These are phyloP conservation scores for Myotis planiceps DNA, from an alignment of 2,797 vertebrate genomes.

Conservation along the genomic window DNA sequence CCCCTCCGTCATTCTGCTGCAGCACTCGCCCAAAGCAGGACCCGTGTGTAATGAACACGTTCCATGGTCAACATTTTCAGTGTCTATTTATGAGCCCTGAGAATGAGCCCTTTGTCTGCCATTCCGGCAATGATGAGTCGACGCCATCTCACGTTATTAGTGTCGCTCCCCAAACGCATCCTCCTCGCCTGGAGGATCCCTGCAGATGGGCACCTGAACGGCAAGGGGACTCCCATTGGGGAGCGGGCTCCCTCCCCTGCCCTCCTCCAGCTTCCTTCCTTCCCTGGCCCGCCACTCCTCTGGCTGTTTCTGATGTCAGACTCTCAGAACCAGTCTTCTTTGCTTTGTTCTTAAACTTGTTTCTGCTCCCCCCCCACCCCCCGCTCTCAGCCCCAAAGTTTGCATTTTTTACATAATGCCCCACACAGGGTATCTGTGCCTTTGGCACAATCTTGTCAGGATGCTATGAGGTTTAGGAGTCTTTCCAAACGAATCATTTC, in stretches of 20 bases:
- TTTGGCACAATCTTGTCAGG: conserved; percentile 76
- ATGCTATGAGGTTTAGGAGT: conserved; percentile 80
- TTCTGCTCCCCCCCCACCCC: not conserved
- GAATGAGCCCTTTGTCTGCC: conserved; percentile 83
- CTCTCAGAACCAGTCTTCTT: not conserved
- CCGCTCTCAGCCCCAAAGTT: not conserved
- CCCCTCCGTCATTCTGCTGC: conserved; percentile 41
- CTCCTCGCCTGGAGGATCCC: conserved; percentile 8
- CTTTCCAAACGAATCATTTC: conserved; percentile 79
- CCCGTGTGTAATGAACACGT: conserved; percentile 73
- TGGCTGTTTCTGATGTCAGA: not conserved
- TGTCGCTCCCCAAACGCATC: conserved; percentile 60
- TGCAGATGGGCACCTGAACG: conserved; percentile 55
- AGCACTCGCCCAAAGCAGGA: conserved; percentile 62
- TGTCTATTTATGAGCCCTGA: conserved; percentile 73
- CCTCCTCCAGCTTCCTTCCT: not conserved
- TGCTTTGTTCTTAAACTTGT: not conserved
- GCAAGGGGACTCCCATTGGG: not conserved
- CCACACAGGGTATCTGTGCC: conserved; percentile 63
- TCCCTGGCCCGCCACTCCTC: not conserved
- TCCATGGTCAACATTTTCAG: conserved; percentile 75
- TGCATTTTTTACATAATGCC: conserved; percentile 68
- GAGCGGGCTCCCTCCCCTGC: not conserved
- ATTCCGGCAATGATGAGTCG: conserved; percentile 52
- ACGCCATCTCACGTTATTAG: conserved; percentile 56